Conservation (phyloP, 2,113 vertebrate genomes). For the Corythoichthys intestinalis region DNA sequence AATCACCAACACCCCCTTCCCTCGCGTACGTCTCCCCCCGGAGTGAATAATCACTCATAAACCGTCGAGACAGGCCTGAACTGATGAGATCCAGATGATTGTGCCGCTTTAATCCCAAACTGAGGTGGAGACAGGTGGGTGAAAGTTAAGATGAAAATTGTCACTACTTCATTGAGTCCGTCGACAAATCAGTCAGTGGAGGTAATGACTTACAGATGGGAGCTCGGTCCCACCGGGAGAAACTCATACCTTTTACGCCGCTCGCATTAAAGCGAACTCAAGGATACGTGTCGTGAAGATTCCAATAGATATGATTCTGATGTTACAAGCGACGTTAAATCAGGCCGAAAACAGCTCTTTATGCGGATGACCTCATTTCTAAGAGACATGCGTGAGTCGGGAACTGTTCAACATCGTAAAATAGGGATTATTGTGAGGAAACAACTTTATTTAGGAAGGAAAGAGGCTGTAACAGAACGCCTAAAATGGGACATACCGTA, state of each 20-base stretch:
- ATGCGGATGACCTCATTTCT: neutral
- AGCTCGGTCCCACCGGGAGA: neutral
- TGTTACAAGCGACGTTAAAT: neutral
- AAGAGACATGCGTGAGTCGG: neutral
- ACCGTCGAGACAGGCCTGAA: constrained; percentile 28
- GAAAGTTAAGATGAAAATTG: constrained; percentile 26
- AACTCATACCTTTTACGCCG: neutral
- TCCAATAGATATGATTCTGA: constrained; percentile 4
- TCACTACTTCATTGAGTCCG: constrained; percentile 35
- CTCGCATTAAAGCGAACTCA: neutral
- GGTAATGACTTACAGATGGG: constrained; percentile 44
- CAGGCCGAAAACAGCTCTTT: neutral
- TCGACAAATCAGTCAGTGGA: constrained; percentile 28
- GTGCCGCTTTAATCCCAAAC: constrained; percentile 47
- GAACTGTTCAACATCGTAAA: neutral
- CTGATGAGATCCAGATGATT: constrained; percentile 68
- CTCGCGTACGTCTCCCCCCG: neutral
- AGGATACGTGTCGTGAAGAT: constrained; percentile 5
- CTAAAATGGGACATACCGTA: neutral
- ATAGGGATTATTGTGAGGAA: neutral
- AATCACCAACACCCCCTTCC: constrained; percentile 45
- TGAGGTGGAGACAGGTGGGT: constrained; percentile 32
- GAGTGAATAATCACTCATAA: constrained; percentile 63
- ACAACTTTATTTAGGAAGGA: neutral
- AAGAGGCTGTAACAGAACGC: neutral